phyloP scores from a whole-genome alignment of 2,113 vertebrate genomes.

The Pedetes capensis region DNA sequence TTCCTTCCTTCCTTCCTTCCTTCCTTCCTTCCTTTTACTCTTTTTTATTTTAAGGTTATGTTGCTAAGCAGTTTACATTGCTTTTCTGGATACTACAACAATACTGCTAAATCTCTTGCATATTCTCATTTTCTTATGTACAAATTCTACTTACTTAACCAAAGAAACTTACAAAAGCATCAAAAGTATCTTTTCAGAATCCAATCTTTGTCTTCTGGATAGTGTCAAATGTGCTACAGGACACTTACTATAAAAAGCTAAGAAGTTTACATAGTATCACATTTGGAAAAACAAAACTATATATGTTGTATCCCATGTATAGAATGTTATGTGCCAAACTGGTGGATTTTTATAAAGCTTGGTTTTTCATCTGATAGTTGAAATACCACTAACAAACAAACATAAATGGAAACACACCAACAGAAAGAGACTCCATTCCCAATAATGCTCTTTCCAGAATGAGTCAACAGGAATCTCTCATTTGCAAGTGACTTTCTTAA shows the following conservation, averaged over 20 bases:
- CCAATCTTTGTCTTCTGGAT: not conserved
- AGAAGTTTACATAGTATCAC: not conserved
- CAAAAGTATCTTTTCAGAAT: not conserved
- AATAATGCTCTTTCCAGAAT: not conserved
- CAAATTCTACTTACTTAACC: not conserved
- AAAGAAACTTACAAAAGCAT: not conserved
- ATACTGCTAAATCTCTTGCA: not conserved
- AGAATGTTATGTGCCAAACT: not conserved
- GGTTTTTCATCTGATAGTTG: not conserved
- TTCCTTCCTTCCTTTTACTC: not conserved
- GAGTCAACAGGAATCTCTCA: not conserved
- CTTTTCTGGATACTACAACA: not conserved
- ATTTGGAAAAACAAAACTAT: not conserved
- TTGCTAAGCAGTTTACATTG: slow-evolving; percentile 34
- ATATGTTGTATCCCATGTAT: too few species aligned
- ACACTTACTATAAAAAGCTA: not conserved
- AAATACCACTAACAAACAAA: not conserved
- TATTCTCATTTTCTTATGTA: not conserved
- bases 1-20: not conserved
- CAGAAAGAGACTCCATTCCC: not conserved
- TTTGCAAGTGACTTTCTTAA: not conserved
- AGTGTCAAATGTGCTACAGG: not conserved
- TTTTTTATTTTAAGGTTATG: not conserved
- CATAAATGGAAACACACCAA: not conserved
- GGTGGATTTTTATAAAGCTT: not conserved